phyloP scores from a whole-genome alignment of 1,140 invertebrate species.

The Listronotus oregonensis region DNA sequence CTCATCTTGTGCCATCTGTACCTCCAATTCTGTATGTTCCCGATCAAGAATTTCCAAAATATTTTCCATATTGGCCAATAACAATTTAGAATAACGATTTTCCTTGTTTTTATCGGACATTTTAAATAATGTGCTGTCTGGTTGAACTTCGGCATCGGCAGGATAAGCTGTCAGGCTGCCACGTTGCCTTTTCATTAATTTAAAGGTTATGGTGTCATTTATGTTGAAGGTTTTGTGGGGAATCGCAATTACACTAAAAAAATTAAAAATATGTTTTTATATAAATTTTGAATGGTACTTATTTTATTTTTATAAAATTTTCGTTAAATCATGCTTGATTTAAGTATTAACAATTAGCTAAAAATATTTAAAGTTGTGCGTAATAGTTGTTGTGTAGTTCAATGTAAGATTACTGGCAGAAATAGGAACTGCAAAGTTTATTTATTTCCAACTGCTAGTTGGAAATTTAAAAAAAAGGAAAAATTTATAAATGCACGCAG shows the following conservation, averaged over 20 bases:
- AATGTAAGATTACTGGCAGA: too few species aligned
- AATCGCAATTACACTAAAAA: slow-evolving; percentile 59
- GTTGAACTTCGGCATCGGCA: slow-evolving; percentile 53
- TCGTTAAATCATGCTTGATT: too few species aligned
- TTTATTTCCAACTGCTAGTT: too few species aligned
- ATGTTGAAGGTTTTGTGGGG: slow-evolving; percentile 66
- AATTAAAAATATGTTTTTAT: too few species aligned
- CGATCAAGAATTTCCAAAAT: slow-evolving; percentile 71
- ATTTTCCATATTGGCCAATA: slow-evolving; percentile 70
- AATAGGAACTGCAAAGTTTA: too few species aligned
- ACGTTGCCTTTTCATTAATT: slow-evolving; percentile 84
- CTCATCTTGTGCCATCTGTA: slow-evolving; percentile 68
- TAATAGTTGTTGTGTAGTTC: too few species aligned
- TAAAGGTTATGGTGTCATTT: slow-evolving; percentile 77
- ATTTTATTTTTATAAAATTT: too few species aligned
- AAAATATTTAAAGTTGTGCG: too few species aligned
- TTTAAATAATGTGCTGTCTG: slow-evolving; percentile 52
- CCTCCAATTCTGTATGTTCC: slow-evolving; percentile 72
- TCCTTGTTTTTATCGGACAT: slow-evolving; percentile 58
- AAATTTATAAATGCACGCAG: too few species aligned
- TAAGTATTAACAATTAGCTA: too few species aligned
- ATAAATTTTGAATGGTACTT: too few species aligned
- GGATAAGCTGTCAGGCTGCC: slow-evolving; percentile 77
- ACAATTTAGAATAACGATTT: slow-evolving; percentile 73
- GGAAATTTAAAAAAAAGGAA: too few species aligned